Base-by-base conservation (phyloP, 2,888 invertebrate genomes). In the Phyllotreta cruciferae region DNA sequence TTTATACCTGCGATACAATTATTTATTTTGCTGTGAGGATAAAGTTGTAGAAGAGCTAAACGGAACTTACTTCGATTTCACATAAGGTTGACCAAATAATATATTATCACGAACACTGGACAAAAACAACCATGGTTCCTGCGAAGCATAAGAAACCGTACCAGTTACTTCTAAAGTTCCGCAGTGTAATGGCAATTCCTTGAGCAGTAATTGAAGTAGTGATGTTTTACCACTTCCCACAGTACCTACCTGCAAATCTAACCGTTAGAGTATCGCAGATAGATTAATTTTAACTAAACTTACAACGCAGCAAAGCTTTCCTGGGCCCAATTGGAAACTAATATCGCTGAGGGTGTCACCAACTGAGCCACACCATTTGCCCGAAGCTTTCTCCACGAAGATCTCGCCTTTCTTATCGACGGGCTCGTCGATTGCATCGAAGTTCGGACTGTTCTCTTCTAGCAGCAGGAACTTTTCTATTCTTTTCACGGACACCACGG, bases 41-140 rank as follows among this genome's bases (percentile, higher is more conserved):
- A 37, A 52, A 11, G 14, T 5, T 8, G 4, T 6, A 1, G 45
- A n/a, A 39, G 9, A 8, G 3, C 35, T 39, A 8, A 6, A n/a
- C 10, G 9, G 3, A 10, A 35, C 56, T 57, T 81, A 83, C 53
- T 85, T 82, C 10, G 82, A 75, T 68, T 84, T 83, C 64, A 87
- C 83, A 71, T 85, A 89, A 0, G 85, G 83, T 67, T 85, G 82
- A 0, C 93, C 93, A 78, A 94, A 94, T 7, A 92, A 81, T 63
- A 95, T 91, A 77, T 95, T 95, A 73, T 92, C 89, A 49, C 89
- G 83, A 0, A 95, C 85, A 3, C 88, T 87, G 0, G 87, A 88
- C 0, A 87, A 85, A 71, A 90, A 90, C 1, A 90, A 80, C 94
- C 94, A 94, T 0, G 94, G 88, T 71, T 92, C 90, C 81, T 93